These are phyloP conservation scores for Papilio dardanus DNA, from an alignment of 1,140 invertebrate genomes.

Conservation along the genomic window DNA sequence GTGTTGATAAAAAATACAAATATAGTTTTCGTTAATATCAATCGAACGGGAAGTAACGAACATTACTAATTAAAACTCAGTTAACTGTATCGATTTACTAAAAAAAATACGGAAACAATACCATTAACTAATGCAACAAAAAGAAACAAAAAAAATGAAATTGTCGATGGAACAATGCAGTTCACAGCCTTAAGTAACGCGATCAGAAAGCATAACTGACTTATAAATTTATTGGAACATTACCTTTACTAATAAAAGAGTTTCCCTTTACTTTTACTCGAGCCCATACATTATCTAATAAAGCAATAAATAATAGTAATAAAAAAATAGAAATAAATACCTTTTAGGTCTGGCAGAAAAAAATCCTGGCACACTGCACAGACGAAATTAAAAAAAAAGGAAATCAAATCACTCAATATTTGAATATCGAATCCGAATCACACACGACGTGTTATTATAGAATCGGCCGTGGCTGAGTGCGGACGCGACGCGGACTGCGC, in stretches of 20 bases:
- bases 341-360: constrained; percentile 25
- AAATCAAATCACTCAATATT: constrained; percentile 26
- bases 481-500: constrained; percentile 38
- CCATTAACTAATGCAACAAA: constrained; percentile 30
- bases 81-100: constrained; percentile 28
- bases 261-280: constrained; percentile 30
- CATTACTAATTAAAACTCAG: constrained; percentile 28
- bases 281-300: constrained; percentile 10
- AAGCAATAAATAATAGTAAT: not conserved
- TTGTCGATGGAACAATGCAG: constrained; percentile 33
- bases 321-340: constrained; percentile 34
- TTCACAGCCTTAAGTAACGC: constrained; percentile 35
- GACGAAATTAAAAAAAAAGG: constrained; percentile 33
- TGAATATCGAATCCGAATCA: constrained; percentile 34
- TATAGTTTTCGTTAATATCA: constrained; percentile 6
- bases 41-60: constrained; percentile 27
- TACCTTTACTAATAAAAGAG: constrained; percentile 35
- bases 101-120: constrained; percentile 31
- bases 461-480: constrained; percentile 31
- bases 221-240: constrained; percentile 39
- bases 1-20: constrained; percentile 12
- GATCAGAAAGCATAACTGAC: constrained; percentile 38
- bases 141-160: constrained; percentile 27
- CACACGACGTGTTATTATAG: constrained; percentile 38
- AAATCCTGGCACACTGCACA: constrained; percentile 46